Conservation (phyloP, 2,888 invertebrate species). For the Drosophila conformis region DNA sequence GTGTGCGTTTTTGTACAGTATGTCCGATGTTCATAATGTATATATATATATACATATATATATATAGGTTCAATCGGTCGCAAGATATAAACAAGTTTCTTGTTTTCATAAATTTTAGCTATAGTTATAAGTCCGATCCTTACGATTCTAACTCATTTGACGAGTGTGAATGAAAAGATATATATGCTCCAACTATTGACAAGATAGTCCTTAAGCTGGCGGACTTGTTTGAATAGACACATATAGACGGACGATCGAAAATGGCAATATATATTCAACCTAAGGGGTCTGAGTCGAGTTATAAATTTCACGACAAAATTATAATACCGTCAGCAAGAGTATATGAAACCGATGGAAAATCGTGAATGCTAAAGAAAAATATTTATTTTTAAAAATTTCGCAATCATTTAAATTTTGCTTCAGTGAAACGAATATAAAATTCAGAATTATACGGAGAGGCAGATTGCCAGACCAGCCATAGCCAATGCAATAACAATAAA, state of each 20-base stretch:
- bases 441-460: constrained; percentile 30
- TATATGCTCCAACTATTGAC: background rate
- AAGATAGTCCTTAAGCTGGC: background rate
- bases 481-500: constrained; percentile 39
- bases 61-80: background rate
- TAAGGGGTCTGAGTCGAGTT: background rate
- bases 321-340: background rate
- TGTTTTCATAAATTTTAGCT: background rate
- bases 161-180: background rate
- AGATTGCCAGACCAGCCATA: constrained; percentile 34
- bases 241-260: background rate
- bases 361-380: constrained; percentile 65
- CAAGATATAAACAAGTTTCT: background rate
- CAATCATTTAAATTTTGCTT: constrained; percentile 70
- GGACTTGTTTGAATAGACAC: background rate
- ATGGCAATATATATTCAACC: background rate
- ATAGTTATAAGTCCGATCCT: background rate
- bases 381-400: constrained; percentile 81
- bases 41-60: background rate
- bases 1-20: background rate
- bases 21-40: background rate
- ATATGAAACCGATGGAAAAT: constrained; percentile 40
- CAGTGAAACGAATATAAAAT: constrained; percentile 52
- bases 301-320: background rate
- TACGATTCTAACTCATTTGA: background rate